These are phyloP conservation scores for Ailuropoda melanoleuca DNA, from an alignment of 2,113 vertebrate genomes.

Conservation along the genomic window DNA sequence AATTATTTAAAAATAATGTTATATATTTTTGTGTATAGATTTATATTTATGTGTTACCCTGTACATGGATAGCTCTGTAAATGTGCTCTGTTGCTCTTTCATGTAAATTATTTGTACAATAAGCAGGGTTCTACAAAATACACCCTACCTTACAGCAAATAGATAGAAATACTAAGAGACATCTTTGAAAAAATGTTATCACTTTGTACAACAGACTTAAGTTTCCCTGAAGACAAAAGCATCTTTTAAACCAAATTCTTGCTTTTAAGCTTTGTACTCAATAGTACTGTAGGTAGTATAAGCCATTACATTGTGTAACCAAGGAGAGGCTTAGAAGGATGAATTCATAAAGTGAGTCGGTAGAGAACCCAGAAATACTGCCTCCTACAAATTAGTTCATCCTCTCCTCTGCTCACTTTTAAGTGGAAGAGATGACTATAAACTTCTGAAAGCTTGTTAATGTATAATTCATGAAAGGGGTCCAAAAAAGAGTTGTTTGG, in stretches of 20 bases:
- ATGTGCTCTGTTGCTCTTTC: not conserved
- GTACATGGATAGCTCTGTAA: not conserved
- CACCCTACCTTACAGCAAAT: not conserved
- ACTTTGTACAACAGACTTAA: not conserved
- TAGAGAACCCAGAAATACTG: conserved; percentile 29
- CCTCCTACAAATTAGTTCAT: conserved; percentile 36
- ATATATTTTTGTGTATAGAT: not conserved
- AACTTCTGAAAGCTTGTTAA: conserved; percentile 63
- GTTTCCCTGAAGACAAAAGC: conserved; percentile 24
- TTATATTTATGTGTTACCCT: not conserved
- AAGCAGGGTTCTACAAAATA: not conserved
- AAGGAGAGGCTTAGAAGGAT: not conserved
- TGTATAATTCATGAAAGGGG: conserved; percentile 67
- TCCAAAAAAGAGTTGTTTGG: conserved; percentile 17
- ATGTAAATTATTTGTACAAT: not conserved
- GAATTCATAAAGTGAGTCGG: not conserved
- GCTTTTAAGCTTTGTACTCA: conserved; percentile 4
- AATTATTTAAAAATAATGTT: not conserved
- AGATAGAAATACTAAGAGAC: not conserved
- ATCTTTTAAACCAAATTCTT: not conserved
- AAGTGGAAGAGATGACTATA: conserved; percentile 55
- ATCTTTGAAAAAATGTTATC: not conserved
- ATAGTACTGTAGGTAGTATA: not conserved
- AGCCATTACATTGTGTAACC: conserved; percentile 13
- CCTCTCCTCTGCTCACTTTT: conserved; percentile 29